phyloP scores from a whole-genome alignment of 2,797 vertebrate genomes.

The Xiphophorus birchmanni region DNA sequence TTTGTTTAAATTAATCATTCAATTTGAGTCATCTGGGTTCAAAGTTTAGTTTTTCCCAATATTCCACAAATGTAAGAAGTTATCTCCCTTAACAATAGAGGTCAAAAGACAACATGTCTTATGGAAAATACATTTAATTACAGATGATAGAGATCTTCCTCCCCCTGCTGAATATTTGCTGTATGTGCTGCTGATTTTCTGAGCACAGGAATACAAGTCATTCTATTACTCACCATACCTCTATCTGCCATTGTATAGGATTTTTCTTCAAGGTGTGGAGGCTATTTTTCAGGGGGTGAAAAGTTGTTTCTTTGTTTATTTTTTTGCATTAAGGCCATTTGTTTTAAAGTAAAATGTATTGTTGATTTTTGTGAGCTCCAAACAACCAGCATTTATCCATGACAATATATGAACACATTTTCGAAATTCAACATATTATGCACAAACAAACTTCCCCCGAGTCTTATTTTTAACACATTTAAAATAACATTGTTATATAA shows the following conservation, averaged over 20 bases:
- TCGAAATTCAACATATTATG: neutral
- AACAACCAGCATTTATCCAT: neutral
- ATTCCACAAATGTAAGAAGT: neutral
- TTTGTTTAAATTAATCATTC: neutral
- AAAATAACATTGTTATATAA: no score
- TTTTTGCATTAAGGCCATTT: neutral
- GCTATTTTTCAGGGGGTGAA: neutral
- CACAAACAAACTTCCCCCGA: neutral
- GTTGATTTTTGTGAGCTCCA: neutral
- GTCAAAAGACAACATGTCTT: neutral
- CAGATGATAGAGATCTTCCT: constrained; percentile 22
- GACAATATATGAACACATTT: neutral
- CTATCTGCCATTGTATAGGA: neutral
- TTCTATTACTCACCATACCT: neutral
- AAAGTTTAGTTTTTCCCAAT: neutral
- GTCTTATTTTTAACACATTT: no score
- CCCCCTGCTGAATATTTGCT: constrained; percentile 59
- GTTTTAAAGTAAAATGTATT: neutral
- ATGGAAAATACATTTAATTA: neutral
- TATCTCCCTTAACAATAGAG: neutral
- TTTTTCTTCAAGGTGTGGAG: neutral
- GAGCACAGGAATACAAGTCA: neutral
- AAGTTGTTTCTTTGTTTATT: neutral
- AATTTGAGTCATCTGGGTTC: neutral
- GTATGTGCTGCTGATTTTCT: neutral